Evolutionary conservation across 2,797 vertebrate species (phyloP), one percentile per base, ranked within the genome.

Genomic region (Acipenser ruthenus): DNA sequence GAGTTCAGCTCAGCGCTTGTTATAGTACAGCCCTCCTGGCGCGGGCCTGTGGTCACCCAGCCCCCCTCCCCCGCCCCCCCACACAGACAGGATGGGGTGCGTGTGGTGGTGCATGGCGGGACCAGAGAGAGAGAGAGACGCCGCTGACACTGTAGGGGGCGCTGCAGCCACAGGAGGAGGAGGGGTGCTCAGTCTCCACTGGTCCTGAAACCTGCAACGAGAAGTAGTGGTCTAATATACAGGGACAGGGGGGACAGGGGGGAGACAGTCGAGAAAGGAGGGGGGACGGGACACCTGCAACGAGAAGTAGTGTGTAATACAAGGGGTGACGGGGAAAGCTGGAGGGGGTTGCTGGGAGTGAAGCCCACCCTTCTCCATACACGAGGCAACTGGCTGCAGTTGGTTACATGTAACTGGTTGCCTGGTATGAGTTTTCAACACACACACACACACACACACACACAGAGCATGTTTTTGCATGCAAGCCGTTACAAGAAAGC

Each of bases 141-240:
- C 88, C 79, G 90, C 87, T 10, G 89, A 89, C 83, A 91, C 89
- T 77, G 84, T 89, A 81, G 88, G 87, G 79, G 89, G 89, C 73
- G 88, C 85, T 74, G 78, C 84, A 69, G 89, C 89, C 87, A 91
- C 89, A 71, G 88, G 87, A 80, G 60, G 55, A 10, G 88, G 87
- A 86, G 89, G 90, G 83, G 87, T 85, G 73, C 88, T 89, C 88
- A 91, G 88, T 85, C 90, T 87, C 90, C 90, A 91, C 88, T 91
- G 90, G 88, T 90, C 90, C 84, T 90, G 90, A 88, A 91, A 91
- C 90, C 90, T 90, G 90, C 85, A 91, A 91, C 89, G 90, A 91
- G 88, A 91, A 91, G 90, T 90, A 90, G 86, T 90, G 87, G 87
- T 90, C 87, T 90, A 90, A 90, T 90, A 90, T 84, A 90, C 85